These are phyloP conservation scores for Ephydatia muelleri DNA, from an alignment of 37 sponge, comb jelly and placozoan genomes.

Conservation along the genomic window DNA sequence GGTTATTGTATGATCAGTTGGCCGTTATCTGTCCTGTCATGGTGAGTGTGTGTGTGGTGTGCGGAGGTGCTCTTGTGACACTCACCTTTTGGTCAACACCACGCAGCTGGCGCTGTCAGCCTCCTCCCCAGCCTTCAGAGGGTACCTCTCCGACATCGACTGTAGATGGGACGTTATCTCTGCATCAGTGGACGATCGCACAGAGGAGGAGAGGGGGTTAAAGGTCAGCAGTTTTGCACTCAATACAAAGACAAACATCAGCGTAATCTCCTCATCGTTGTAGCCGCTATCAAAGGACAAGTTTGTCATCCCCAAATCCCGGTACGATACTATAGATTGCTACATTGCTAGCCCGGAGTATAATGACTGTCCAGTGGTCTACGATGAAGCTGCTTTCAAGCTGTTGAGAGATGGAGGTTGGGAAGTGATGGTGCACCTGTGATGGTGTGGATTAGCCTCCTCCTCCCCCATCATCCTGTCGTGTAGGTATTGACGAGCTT, in stretches of 20 bases:
- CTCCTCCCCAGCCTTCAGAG: conserved; percentile 77
- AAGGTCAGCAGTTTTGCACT: conserved; percentile 34
- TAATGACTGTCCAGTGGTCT: conserved; percentile 75
- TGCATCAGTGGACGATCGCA: conserved; percentile 89
- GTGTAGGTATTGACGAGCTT: conserved; percentile 80
- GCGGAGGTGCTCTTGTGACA: no score
- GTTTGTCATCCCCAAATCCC: conserved; percentile 81
- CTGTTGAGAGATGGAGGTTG: conserved; percentile 72
- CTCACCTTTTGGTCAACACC: not conserved
- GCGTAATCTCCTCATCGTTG: not conserved
- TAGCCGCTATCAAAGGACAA: conserved; percentile 67
- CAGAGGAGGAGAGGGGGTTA: conserved; percentile 83
- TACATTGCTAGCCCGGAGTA: conserved; percentile 72
- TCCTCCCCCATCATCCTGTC: not conserved
- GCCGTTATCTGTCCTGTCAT: conserved; percentile 86
- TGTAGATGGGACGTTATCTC: conserved; percentile 82
- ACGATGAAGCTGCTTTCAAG: conserved; percentile 66
- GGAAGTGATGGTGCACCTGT: not conserved
- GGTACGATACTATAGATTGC: conserved; percentile 79
- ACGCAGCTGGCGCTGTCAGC: conserved; percentile 88
- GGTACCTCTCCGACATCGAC: conserved; percentile 88
- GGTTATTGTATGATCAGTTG: conserved; percentile 92
- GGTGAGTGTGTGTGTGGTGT: conserved; percentile 32
- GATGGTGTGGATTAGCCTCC: not conserved
- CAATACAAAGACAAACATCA: not conserved